Conservation (phyloP, 2,888 invertebrate species). For the Cyrtodaria siliqua region DNA sequence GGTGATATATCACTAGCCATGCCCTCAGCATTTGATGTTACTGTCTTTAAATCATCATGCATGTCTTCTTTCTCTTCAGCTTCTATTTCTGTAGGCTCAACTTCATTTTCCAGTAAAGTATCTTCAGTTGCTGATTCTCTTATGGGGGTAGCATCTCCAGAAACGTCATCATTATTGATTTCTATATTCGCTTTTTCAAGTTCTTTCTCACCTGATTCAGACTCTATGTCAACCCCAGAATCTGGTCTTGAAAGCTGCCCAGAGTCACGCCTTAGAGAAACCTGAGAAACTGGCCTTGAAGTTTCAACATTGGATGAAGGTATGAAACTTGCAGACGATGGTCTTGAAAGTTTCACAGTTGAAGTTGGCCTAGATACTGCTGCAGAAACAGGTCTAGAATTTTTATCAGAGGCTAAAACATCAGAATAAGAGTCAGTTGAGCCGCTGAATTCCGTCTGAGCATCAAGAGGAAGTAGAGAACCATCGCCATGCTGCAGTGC, state of each 20-base stretch:
- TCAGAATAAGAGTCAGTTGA: constrained; percentile 42
- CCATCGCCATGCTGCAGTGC: constrained; percentile 19
- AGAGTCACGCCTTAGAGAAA: constrained; percentile 32
- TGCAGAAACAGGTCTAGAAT: constrained; percentile 26
- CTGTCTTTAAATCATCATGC: too few relatives aligned
- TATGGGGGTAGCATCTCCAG: too few relatives aligned
- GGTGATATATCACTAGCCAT: too few relatives aligned
- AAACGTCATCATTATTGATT: too few relatives aligned
- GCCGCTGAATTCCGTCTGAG: constrained; percentile 34
- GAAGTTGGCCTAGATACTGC: not conserved
- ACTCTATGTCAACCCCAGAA: not conserved
- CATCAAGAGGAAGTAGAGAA: constrained; percentile 11
- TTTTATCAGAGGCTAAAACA: constrained; percentile 32
- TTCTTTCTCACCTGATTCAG: too few relatives aligned
- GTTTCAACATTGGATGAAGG: constrained; percentile 12
- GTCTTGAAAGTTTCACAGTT: constrained; percentile 19
- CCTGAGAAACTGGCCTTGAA: constrained; percentile 3
- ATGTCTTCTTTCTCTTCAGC: too few relatives aligned
- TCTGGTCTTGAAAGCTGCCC: constrained; percentile 22
- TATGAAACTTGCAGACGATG: not conserved
- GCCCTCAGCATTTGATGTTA: too few relatives aligned
- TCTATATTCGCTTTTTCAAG: too few relatives aligned
- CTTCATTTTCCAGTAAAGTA: too few relatives aligned
- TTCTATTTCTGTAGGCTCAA: too few relatives aligned
- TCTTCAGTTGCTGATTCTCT: too few relatives aligned